Conservation (phyloP, 2,888 invertebrate genomes). For the Pherbina coryleti region DNA sequence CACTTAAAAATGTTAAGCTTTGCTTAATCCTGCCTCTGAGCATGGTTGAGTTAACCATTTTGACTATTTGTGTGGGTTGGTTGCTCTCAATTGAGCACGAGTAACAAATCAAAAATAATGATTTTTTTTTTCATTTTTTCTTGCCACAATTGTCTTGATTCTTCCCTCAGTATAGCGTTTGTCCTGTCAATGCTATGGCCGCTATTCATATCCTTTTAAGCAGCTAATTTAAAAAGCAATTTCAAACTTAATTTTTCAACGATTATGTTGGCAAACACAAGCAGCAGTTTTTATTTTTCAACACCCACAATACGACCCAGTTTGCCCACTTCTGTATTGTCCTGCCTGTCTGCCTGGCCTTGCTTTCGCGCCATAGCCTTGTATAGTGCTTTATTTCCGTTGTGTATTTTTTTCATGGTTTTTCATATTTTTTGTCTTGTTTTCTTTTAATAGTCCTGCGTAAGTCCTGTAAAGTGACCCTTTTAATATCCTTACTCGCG, state of each 20-base stretch:
- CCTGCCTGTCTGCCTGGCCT: neutral
- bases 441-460: slow-evolving; percentile 19
- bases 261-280: slow-evolving; percentile 51
- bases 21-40: slow-evolving; percentile 13
- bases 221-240: slow-evolving; percentile 39
- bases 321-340: neutral
- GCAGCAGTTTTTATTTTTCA: neutral
- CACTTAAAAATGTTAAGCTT: slow-evolving; percentile 35
- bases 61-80: neutral
- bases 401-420: slow-evolving; percentile 6
- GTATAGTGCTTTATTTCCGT: slow-evolving; percentile 16
- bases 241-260: slow-evolving; percentile 52
- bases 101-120: slow-evolving; percentile 27
- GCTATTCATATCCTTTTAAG: slow-evolving; percentile 28
- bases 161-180: neutral
- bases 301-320: neutral
- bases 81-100: slow-evolving; percentile 16
- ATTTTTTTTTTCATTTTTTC: neutral
- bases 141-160: neutral
- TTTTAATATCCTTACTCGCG: slow-evolving; percentile 57
- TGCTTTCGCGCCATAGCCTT: neutral
- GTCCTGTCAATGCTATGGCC: neutral
- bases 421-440: slow-evolving; percentile 30
- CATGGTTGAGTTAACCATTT: slow-evolving; percentile 5
- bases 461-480: slow-evolving; percentile 64